These are phyloP conservation scores for Tympanuchus pallidicinctus DNA, from an alignment of 2,113 vertebrate genomes.

Conservation along the genomic window DNA sequence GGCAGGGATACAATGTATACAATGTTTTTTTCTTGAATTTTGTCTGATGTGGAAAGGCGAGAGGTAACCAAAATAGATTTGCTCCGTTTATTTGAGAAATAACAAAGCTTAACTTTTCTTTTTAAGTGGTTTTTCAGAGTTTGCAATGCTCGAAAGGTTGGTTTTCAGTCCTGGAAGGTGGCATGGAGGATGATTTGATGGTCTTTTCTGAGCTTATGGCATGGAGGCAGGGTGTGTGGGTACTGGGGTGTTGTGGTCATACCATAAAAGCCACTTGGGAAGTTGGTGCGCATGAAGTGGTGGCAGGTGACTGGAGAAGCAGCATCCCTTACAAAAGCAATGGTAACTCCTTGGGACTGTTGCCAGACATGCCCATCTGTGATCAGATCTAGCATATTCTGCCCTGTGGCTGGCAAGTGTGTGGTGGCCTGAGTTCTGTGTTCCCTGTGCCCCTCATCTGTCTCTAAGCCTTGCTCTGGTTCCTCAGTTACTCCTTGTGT, in stretches of 20 bases:
- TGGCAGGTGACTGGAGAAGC: neutral
- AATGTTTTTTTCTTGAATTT: neutral
- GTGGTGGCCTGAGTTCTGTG: neutral
- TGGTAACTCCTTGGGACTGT: neutral
- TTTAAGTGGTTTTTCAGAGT: neutral
- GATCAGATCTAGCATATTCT: neutral
- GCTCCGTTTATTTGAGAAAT: neutral
- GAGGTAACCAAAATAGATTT: neutral
- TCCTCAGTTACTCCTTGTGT: neutral
- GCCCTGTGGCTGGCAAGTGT: neutral
- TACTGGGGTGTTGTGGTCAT: neutral
- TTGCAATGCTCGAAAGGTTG: neutral
- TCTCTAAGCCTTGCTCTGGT: neutral
- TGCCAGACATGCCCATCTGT: conserved; percentile 41
- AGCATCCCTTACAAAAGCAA: accelerated
- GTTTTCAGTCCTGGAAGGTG: neutral
- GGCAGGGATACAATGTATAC: neutral
- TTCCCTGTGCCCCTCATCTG: neutral
- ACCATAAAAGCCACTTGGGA: neutral
- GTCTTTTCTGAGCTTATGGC: neutral
- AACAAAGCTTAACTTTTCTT: neutral
- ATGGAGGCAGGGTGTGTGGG: neutral
- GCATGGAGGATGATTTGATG: neutral
- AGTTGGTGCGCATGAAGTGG: neutral
- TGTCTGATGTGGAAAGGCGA: neutral